Base-by-base conservation (phyloP, 2,797 vertebrate species). In the Pteronotus mesoamericanus region DNA sequence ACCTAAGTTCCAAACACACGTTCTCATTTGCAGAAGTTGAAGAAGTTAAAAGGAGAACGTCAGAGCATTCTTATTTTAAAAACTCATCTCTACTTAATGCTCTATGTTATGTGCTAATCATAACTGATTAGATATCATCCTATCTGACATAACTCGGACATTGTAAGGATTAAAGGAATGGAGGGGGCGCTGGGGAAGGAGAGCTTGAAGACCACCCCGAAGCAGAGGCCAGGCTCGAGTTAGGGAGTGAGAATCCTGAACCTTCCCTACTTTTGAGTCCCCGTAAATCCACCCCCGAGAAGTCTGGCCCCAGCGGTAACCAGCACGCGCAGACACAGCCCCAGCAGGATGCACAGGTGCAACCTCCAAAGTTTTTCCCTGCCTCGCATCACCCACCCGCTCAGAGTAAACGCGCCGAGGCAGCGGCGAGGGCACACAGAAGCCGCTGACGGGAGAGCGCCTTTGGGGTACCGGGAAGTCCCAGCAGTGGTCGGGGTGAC, bases 1-100 rank as follows among this genome's bases (percentile, higher is more conserved):
- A 22, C n/a, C 12, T 42, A 89, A 89, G 37, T 72, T 78, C 59
- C 32, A 68, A 93, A 44, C 64, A 48, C 39, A 69, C 79, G 57
- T 39, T 71, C 39, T 71, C 80, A 2, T 77, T 68, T 77, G 19
- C 0, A 29, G 29, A 89, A 57, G 10, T 4, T 44, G 7, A 78
- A 83, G 37, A 59, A 53, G 51, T 21, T 59, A 0, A 6, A 78
- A 83, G 37, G 34, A 34, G 34, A 22, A 53, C 53, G 55, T 64
- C 16, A 12, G 15, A 55, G 53, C 42, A 19, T 74, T 66, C 37
- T 51, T 29, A 39, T 10, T 83, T 64, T 12, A 79, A 84, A 78
- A 85, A 32, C 16, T 69, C 3, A 3, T 12, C 12, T 66, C 53
- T 42, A 48, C 48, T 53, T 29, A 34, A 39, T 2, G 53, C 51